Evolutionary conservation across 2,113 vertebrate genomes (phyloP).

Genomic region (Coptodon rendalli): DNA sequence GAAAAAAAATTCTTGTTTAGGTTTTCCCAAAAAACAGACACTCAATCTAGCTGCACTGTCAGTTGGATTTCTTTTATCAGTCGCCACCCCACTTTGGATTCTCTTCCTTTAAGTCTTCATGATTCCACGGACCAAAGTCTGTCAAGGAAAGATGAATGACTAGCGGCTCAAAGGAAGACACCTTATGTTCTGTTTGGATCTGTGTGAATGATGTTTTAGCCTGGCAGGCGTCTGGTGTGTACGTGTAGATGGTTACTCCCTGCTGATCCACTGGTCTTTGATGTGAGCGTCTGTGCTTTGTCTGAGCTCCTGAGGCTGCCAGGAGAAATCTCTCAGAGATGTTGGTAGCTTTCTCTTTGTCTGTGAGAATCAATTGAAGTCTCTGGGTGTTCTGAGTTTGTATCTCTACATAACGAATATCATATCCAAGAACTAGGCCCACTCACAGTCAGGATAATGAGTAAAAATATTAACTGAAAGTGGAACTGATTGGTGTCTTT

Average conservation of each 20-base stretch:
- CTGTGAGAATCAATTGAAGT: conserved; percentile 1
- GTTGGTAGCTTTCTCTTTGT: background rate
- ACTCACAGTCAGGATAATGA: background rate
- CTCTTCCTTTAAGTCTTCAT: conserved; percentile 21
- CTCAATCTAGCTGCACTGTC: background rate
- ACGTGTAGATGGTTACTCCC: conserved; percentile 9
- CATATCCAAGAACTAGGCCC: background rate
- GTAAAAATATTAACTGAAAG: background rate
- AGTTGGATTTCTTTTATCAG: background rate
- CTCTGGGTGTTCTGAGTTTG: background rate
- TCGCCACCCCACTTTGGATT: background rate
- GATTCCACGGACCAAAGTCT: conserved; percentile 4
- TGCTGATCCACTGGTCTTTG: conserved; percentile 43
- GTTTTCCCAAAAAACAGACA: background rate
- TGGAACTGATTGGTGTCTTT: background rate
- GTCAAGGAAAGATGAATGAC: conserved; percentile 27
- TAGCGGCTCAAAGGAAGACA: background rate
- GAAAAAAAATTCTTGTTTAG: background rate
- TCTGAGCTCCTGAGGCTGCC: conserved; percentile 14
- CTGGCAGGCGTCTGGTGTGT: background rate
- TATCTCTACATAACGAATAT: background rate
- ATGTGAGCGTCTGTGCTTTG: conserved; percentile 42
- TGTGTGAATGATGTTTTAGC: background rate
- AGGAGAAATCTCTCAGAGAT: conserved; percentile 6
- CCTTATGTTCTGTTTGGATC: background rate